Evolutionary conservation across 2,888 invertebrate species (phyloP).

Genomic region (Hypsopygia costalis): DNA sequence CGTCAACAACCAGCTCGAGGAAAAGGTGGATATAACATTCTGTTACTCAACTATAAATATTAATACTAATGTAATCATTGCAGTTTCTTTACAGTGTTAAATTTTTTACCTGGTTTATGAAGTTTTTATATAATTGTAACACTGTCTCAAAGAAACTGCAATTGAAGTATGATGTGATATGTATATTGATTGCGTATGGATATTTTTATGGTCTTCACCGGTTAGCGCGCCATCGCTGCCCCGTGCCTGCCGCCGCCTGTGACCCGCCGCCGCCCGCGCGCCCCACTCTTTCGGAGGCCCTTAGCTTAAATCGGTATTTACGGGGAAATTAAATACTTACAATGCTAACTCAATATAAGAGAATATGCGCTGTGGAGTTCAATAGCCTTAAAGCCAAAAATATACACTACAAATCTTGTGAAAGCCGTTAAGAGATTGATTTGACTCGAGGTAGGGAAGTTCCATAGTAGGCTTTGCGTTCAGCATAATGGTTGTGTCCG

Average conservation of each 20-base stretch:
- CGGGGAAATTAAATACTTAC: constrained; percentile 76
- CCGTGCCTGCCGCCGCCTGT: constrained; percentile 60
- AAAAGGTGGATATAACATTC: constrained; percentile 84
- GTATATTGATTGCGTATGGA: constrained; percentile 80
- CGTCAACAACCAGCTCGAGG: constrained; percentile 98
- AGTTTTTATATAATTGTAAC: constrained; percentile 16
- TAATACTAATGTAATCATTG: constrained; percentile 74
- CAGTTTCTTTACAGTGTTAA: constrained; percentile 61
- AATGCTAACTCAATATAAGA: constrained; percentile 60
- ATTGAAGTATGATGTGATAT: constrained; percentile 67
- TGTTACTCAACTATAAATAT: constrained; percentile 27
- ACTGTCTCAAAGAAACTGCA: constrained; percentile 66
- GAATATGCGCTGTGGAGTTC: constrained; percentile 50
- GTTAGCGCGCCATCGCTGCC: constrained; percentile 73
- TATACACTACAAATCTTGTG: constrained; percentile 25
- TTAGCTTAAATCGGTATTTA: constrained; percentile 80
- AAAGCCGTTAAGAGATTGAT: constrained; percentile 62
- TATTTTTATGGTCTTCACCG: constrained; percentile 78
- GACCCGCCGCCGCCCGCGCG: constrained; percentile 56
- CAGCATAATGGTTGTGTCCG: constrained; percentile 80
- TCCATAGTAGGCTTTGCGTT: constrained; percentile 65
- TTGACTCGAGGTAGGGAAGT: constrained; percentile 74
- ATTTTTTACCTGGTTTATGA: background rate
- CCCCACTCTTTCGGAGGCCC: constrained; percentile 73
- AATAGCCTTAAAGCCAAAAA: constrained; percentile 39